phyloP scores from a whole-genome alignment of 2,797 vertebrate genomes.

The Nannoperca obscura region DNA sequence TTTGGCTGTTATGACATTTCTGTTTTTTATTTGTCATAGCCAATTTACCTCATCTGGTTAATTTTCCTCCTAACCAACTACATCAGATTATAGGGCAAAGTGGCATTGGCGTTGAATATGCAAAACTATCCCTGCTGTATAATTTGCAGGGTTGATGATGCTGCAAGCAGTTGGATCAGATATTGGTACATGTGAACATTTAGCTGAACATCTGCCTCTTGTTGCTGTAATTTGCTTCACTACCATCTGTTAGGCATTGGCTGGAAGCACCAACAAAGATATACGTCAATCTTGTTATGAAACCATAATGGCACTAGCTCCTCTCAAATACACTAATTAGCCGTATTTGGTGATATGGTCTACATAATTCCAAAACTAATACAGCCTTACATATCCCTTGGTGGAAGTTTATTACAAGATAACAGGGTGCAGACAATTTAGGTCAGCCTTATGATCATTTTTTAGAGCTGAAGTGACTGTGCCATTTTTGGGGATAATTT shows the following conservation, averaged over 20 bases:
- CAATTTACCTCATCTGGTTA: constrained; percentile 36
- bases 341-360: constrained; percentile 36
- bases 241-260: constrained; percentile 74
- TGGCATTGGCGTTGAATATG: constrained; percentile 56
- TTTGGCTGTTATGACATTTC: not conserved
- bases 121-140: constrained; percentile 61
- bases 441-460: constrained; percentile 44
- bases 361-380: constrained; percentile 41
- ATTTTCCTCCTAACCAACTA: constrained; percentile 38
- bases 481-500: constrained; percentile 47
- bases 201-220: constrained; percentile 78
- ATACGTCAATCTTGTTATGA: constrained; percentile 71
- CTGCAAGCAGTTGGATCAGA: constrained; percentile 67
- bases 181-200: constrained; percentile 72
- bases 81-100: constrained; percentile 48
- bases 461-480: constrained; percentile 48
- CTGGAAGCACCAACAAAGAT: constrained; percentile 64
- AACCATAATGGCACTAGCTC: constrained; percentile 58
- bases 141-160: constrained; percentile 64
- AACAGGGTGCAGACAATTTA: constrained; percentile 34
- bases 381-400: constrained; percentile 17
- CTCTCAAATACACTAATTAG: constrained; percentile 61
- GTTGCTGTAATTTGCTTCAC: constrained; percentile 72
- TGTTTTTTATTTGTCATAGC: constrained; percentile 16
- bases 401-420: constrained; percentile 36